These are phyloP conservation scores for Malurus melanocephalus DNA, from an alignment of 2,113 vertebrate genomes.

Conservation along the genomic window DNA sequence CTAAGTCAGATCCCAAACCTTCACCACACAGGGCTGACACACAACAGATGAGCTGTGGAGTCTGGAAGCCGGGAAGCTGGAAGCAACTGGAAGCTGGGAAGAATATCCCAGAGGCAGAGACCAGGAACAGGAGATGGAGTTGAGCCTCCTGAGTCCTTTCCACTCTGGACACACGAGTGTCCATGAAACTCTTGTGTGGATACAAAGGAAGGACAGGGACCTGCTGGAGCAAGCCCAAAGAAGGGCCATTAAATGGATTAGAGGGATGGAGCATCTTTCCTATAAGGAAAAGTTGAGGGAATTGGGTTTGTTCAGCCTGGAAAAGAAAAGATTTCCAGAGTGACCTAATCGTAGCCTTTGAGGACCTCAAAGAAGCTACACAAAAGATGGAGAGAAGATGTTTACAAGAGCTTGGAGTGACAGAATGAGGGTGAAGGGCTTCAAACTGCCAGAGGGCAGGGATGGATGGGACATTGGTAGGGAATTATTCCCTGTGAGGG, in stretches of 20 bases:
- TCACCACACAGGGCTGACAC: not conserved
- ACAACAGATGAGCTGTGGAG: too few species aligned
- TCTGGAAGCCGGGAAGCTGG: not conserved
- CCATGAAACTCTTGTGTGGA: not conserved
- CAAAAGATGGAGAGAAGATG: not conserved
- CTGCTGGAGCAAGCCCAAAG: not conserved
- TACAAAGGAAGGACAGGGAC: fast-evolving
- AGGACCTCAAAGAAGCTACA: not conserved
- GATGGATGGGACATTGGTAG: not conserved
- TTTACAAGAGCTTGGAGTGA: not conserved
- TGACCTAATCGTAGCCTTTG: not conserved
- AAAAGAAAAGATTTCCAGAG: not conserved
- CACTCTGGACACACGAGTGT: not conserved
- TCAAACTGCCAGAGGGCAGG: not conserved
- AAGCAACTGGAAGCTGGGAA: not conserved
- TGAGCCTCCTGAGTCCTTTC: not conserved
- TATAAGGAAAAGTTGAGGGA: not conserved
- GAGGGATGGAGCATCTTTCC: not conserved
- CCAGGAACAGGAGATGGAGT: not conserved
- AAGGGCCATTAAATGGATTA: fast-evolving
- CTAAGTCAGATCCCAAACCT: not conserved
- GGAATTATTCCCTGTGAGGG: fast-evolving
- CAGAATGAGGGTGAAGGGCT: not conserved
- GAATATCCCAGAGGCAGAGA: not conserved
- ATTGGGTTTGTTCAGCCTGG: too few species aligned